These are phyloP conservation scores for Etheostoma spectabile DNA, from an alignment of 2,113 vertebrate species.

Conservation along the genomic window DNA sequence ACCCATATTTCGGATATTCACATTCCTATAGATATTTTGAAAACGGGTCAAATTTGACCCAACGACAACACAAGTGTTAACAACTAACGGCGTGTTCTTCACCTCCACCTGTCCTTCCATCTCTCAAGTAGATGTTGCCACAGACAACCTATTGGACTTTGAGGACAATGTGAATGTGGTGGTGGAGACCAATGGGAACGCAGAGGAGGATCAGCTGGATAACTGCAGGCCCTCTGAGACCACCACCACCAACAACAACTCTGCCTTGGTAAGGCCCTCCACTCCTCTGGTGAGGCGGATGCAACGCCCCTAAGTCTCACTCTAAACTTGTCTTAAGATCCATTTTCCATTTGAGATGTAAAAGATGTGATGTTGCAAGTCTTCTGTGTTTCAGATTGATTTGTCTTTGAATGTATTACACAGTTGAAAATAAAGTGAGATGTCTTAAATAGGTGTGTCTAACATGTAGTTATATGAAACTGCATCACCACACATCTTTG, in stretches of 20 bases:
- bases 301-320: neutral
- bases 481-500: neutral
- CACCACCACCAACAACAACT: slow-evolving; percentile 72
- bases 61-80: too few species aligned
- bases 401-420: neutral
- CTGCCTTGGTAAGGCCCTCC: slow-evolving; percentile 84
- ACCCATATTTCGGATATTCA: too few species aligned
- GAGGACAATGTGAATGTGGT: slow-evolving; percentile 79
- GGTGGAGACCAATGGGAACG: slow-evolving; percentile 72
- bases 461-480: neutral
- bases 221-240: slow-evolving; percentile 72
- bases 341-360: neutral
- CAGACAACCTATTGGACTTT: slow-evolving; percentile 89
- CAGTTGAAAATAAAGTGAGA: neutral
- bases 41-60: too few species aligned
- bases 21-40: too few species aligned
- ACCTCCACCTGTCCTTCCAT: neutral
- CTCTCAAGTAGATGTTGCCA: slow-evolving; percentile 80
- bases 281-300: neutral
- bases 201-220: slow-evolving; percentile 65
- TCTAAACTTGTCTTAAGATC: neutral
- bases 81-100: neutral
- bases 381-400: neutral
- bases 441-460: neutral
- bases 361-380: neutral